Percentiles rank a stretch among this genome's conserved stretches.
Conservation (phyloP, 2,113 vertebrate genomes). For the Gadus chalcogrammus region DNA sequence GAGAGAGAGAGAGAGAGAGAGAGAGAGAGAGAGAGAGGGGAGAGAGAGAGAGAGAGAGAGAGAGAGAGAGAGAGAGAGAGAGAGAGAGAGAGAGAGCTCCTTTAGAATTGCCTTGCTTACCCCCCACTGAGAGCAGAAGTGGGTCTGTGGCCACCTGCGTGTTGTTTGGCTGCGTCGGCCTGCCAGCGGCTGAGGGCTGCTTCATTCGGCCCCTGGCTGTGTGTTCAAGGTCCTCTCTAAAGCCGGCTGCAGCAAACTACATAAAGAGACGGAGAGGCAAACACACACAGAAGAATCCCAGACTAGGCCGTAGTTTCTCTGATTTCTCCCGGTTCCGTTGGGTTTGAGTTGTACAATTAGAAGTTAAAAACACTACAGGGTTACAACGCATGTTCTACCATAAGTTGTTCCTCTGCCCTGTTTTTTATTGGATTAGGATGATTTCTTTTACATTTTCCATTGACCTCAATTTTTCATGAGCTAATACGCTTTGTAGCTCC, state of each 20-base stretch:
- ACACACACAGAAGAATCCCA: not conserved
- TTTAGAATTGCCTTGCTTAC: constrained; percentile 53
- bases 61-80: too few species aligned
- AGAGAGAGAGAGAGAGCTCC: constrained; percentile 5
- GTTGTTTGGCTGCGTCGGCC: constrained; percentile 55
- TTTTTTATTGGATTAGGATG: not conserved
- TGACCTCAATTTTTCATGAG: constrained; percentile 78
- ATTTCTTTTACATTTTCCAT: constrained; percentile 56
- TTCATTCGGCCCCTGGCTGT: constrained; percentile 53
- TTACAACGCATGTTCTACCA: constrained; percentile 1
- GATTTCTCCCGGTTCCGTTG: too few species aligned
- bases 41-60: constrained; percentile 1
- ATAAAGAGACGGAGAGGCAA: constrained; percentile 14
- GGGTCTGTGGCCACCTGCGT: constrained; percentile 55
- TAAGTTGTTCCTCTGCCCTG: constrained; percentile 51
- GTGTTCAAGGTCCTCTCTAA: constrained; percentile 54
- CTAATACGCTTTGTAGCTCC: constrained; percentile 72
- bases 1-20: too few species aligned
- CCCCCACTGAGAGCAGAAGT: constrained; percentile 47
- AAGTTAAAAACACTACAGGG: constrained; percentile 32
- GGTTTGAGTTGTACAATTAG: not conserved
- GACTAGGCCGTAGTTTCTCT: not conserved
- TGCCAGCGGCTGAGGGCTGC: constrained; percentile 44
- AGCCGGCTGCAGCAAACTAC: constrained; percentile 50
- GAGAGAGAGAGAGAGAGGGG: not conserved